Evolutionary conservation across 2,888 invertebrate species (phyloP), one percentile per base, ranked within the genome.

Genomic region (Rhimphoctona megacephalus): DNA sequence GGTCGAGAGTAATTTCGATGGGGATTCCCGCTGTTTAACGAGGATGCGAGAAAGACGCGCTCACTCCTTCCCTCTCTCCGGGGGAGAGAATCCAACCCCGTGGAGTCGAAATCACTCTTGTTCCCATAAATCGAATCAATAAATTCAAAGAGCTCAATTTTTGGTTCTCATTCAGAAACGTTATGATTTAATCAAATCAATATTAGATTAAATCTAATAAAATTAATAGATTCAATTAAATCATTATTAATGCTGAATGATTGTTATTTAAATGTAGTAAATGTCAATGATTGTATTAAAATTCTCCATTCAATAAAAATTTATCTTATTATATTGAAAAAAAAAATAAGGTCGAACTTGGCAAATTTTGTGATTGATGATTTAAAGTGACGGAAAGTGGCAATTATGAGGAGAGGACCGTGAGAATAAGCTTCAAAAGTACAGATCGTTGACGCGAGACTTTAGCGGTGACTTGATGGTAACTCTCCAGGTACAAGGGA

Each of bases 1-100:
- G 89, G 86, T 86, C 88, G 89, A 90, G 90, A 67, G 90, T 90
- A 89, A 90, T 90, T 90, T 90, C 88, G 39, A 77, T 64, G 67
- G 49, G 30, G 67, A 88, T 89, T 88, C 91, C 91, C 88, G 91
- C 91, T 92, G 91, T 91, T 91, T 91, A 91, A 91, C 91, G 90
- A 90, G 89, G 88, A 89, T 87, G 88, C 87, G 80, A 79, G 25
- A 78, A 67, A 88, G 89, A 88, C 90, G 88, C 66, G 73, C 67
- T 69, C 81, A 66, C 81, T 67, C 70, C 52, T 57, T 64, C 77
- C 67, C 17, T 11, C 54, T 73, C 39, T 14, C 43, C 57, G 57
- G 9, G 66, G 52, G 78, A 73, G 66, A 25, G 78, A 69, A 67
- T 74, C 39, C 77, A 81, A 78, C 81, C 85, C 81, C 81, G 81